phyloP scores from a whole-genome alignment of 2,113 vertebrate genomes.

The Carollia perspicillata region DNA sequence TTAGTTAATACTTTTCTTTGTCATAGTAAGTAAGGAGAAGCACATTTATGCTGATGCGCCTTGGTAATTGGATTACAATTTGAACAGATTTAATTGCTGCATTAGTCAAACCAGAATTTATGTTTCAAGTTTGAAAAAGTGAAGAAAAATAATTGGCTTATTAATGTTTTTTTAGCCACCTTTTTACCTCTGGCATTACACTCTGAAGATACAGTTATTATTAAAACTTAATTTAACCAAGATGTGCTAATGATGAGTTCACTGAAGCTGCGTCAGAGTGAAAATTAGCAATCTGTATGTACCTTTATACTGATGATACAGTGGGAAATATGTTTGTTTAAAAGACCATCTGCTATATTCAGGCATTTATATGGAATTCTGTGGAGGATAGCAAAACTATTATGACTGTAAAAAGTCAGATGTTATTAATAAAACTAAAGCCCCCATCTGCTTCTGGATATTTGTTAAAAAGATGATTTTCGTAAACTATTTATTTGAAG shows the following conservation, averaged over 20 bases:
- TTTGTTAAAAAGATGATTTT: constrained; percentile 34
- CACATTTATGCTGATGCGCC: not conserved
- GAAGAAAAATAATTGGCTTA: constrained; percentile 70
- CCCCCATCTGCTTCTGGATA: not conserved
- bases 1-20: constrained; percentile 43
- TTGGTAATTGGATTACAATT: constrained; percentile 43
- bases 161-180: constrained; percentile 59
- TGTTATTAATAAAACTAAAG: constrained; percentile 38
- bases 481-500: constrained; percentile 20
- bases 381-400: not conserved
- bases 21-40: constrained; percentile 53
- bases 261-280: not conserved
- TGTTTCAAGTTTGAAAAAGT: constrained; percentile 66
- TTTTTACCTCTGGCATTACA: constrained; percentile 57
- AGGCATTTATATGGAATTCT: constrained; percentile 38
- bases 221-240: constrained; percentile 66
- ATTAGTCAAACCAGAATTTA: constrained; percentile 67
- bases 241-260: constrained; percentile 61
- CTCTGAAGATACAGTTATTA: constrained; percentile 58
- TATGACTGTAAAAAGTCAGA: not conserved
- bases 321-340: constrained; percentile 66
- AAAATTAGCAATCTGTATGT: constrained; percentile 67
- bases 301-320: constrained; percentile 61
- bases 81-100: constrained; percentile 60
- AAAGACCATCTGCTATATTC: constrained; percentile 51